Evolutionary conservation across 2,888 invertebrate species (phyloP).

Genomic region (Chaetogeoica ovagalla): DNA sequence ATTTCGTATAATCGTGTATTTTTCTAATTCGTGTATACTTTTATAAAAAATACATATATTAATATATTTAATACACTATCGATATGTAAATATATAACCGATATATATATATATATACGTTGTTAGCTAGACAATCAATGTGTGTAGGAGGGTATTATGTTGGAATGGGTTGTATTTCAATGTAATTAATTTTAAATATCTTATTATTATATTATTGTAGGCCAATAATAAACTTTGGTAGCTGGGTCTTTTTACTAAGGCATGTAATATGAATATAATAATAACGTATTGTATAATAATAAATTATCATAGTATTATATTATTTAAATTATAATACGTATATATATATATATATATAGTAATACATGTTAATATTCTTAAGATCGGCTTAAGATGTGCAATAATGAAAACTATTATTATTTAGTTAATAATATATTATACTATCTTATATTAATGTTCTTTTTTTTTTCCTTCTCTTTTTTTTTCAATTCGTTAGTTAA

Average conservation of each 20-base stretch:
- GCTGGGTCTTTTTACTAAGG: too few species aligned
- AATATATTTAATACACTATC: not conserved
- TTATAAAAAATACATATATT: conserved; percentile 20
- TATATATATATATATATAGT: not conserved
- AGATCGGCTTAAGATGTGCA: conserved; percentile 48
- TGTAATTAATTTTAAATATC: too few species aligned
- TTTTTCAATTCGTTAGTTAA: conserved; percentile 34
- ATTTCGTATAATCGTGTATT: conserved; percentile 43
- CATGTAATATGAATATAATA: too few species aligned
- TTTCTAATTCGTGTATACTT: conserved; percentile 42
- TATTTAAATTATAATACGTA: not conserved
- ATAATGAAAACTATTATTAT: conserved; percentile 39
- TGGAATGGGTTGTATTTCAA: too few species aligned
- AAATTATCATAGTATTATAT: not conserved
- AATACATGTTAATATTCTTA: conserved; percentile 18
- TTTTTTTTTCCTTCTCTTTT: conserved; percentile 19
- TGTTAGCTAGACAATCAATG: too few species aligned
- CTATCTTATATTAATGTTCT: conserved; percentile 24
- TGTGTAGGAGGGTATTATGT: too few species aligned
- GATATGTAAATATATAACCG: too few species aligned
- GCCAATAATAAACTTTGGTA: too few species aligned
- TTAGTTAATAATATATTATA: conserved; percentile 27
- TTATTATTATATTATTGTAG: not conserved
- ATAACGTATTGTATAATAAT: too few species aligned
- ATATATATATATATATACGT: too few species aligned